phyloP scores from a whole-genome alignment of 2,797 vertebrate genomes.

The Hippopotamyrus pictus region DNA sequence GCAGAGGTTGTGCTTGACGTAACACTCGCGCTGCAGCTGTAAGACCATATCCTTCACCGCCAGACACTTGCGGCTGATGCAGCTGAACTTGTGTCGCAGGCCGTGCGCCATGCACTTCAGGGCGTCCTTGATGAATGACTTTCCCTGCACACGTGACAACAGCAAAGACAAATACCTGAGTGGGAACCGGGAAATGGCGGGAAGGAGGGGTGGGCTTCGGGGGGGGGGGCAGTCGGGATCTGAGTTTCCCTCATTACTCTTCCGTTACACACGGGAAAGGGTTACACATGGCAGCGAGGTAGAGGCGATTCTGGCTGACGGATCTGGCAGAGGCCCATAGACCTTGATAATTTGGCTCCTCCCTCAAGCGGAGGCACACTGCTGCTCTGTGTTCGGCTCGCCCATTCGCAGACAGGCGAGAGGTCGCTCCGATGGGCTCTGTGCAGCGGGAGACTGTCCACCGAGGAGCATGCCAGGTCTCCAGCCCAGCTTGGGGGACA shows the following conservation, averaged over 20 bases:
- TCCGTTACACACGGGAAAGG: background rate
- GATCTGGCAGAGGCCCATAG: background rate
- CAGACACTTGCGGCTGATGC: slow-evolving; percentile 95
- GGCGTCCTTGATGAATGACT: slow-evolving; percentile 98
- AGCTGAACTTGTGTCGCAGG: slow-evolving; percentile 91
- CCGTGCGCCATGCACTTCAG: slow-evolving; percentile 96
- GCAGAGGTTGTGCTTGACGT: slow-evolving; percentile 93
- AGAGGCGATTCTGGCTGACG: background rate
- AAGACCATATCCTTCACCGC: slow-evolving; percentile 98
- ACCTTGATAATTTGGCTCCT: background rate
- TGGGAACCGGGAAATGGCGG: background rate
- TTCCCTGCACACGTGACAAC: slow-evolving; percentile 66
- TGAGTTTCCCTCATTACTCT: background rate
- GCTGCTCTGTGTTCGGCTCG: background rate
- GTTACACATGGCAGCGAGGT: background rate
- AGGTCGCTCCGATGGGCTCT: slow-evolving; percentile 41
- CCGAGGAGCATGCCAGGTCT: slow-evolving; percentile 45
- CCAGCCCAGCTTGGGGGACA: slow-evolving; percentile 42
- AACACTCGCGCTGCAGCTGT: slow-evolving; percentile 94
- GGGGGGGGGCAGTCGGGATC: background rate
- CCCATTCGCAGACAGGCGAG: background rate
- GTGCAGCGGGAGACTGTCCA: slow-evolving; percentile 52
- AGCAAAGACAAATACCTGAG: background rate
- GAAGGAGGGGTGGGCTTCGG: background rate
- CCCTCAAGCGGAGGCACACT: slow-evolving; percentile 6